These are phyloP conservation scores for Ischnus inquisitorius DNA, from an alignment of 2,888 invertebrate species.

Conservation along the genomic window DNA sequence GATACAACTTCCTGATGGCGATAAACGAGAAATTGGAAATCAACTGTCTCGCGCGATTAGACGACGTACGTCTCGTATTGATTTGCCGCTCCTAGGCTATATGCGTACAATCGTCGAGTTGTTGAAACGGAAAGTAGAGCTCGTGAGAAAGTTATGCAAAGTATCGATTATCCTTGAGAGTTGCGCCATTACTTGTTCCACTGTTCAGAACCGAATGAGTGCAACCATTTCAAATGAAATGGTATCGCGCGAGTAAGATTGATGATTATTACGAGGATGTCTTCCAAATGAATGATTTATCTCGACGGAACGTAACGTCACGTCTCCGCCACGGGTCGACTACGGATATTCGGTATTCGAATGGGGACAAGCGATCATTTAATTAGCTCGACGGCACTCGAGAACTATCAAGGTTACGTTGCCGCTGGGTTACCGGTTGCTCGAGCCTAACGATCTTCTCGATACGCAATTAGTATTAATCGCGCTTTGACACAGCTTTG, in stretches of 20 bases:
- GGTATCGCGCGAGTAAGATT: background rate
- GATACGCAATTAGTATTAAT: constrained; percentile 67
- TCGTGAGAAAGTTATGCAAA: background rate
- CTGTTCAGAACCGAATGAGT: background rate
- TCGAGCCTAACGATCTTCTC: constrained; percentile 52
- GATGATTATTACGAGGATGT: constrained; percentile 3
- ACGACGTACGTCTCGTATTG: constrained; percentile 17
- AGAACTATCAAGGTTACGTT: constrained; percentile 15
- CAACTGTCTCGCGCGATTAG: constrained; percentile 33
- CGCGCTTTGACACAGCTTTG: constrained; percentile 65
- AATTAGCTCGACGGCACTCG: constrained; percentile 43
- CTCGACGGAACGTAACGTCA: background rate
- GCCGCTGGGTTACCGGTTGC: constrained; percentile 1
- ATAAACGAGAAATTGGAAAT: constrained; percentile 59
- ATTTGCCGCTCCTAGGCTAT: constrained; percentile 16
- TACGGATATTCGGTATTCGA: constrained; percentile 40
- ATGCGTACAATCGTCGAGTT: background rate
- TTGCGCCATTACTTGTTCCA: background rate
- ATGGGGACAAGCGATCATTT: constrained; percentile 50
- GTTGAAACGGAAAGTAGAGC: background rate
- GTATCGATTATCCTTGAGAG: constrained; percentile 1
- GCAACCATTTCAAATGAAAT: background rate
- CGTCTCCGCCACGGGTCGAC: background rate
- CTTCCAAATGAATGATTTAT: constrained; percentile 12
- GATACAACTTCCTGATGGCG: constrained; percentile 52